Conservation (phyloP, 2,888 invertebrate species). For the Meteorus cinctellus region DNA sequence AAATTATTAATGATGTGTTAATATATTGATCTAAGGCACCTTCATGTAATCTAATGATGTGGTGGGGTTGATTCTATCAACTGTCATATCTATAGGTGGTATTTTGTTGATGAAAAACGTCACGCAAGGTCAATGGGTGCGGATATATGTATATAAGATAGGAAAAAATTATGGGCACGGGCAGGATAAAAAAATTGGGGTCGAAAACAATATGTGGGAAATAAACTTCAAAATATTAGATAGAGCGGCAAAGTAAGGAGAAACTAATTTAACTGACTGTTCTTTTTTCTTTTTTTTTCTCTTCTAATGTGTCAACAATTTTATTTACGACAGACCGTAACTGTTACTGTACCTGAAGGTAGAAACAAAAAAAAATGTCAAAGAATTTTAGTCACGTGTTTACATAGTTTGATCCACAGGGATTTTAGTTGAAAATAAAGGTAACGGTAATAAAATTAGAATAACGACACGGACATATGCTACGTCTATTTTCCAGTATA, state of each 20-base stretch:
- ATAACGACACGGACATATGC: too few relatives aligned
- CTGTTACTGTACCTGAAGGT: background rate
- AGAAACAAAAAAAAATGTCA: background rate
- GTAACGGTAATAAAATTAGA: too few relatives aligned
- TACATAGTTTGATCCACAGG: too few relatives aligned
- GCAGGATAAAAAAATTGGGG: background rate
- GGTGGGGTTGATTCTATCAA: slow-evolving; percentile 42
- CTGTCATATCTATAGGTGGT: slow-evolving; percentile 53
- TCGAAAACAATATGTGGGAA: background rate
- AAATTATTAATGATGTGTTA: background rate
- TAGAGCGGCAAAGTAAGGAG: background rate
- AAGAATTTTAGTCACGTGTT: too few relatives aligned
- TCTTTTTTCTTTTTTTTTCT: background rate
- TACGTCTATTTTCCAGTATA: too few relatives aligned
- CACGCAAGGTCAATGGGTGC: slow-evolving; percentile 56
- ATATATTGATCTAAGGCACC: slow-evolving; percentile 57
- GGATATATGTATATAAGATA: background rate
- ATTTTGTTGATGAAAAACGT: slow-evolving; percentile 59
- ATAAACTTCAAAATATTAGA: background rate
- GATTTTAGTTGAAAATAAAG: too few relatives aligned
- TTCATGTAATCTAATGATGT: slow-evolving; percentile 60
- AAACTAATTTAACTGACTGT: background rate
- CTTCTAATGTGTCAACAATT: background rate
- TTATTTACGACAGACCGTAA: background rate
- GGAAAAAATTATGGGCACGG: background rate